A percentile compares a stretch with the other conserved stretches of the same genome.
Conservation (phyloP, 2,888 invertebrate genomes). For the Rutpela maculata region DNA sequence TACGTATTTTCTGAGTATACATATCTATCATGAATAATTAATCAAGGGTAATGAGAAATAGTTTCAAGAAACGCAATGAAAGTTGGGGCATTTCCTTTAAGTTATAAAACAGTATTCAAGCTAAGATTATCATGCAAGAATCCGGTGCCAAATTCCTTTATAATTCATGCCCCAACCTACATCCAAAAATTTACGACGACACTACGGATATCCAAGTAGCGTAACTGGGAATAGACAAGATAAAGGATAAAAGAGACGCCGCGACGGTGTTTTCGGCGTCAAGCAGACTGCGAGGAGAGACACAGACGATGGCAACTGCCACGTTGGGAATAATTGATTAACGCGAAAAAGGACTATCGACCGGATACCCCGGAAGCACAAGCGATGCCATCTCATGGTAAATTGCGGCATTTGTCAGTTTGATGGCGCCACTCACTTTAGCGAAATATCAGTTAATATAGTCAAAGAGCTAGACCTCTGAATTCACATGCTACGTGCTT, state of each 20-base stretch:
- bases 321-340: conserved; percentile 64
- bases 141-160: conserved; percentile 16
- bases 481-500: too few relatives aligned
- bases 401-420: background rate
- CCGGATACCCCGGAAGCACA: conserved; percentile 57
- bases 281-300: conserved; percentile 45
- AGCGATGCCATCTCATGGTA: conserved; percentile 62
- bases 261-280: conserved; percentile 54
- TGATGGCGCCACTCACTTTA: conserved; percentile 17
- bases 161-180: conserved; percentile 24
- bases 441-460: background rate
- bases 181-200: conserved; percentile 32
- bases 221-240: conserved; percentile 2
- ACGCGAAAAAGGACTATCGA: conserved; percentile 64
- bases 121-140: conserved; percentile 12
- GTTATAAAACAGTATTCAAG: background rate
- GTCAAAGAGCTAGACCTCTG: too few relatives aligned
- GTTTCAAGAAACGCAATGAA: too few relatives aligned
- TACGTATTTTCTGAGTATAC: too few relatives aligned
- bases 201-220: conserved; percentile 31
- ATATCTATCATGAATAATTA: too few relatives aligned
- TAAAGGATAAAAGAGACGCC: conserved; percentile 24
- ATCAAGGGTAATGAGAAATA: too few relatives aligned
- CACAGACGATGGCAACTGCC: conserved; percentile 42
- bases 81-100: background rate